phyloP scores from a whole-genome alignment of 2,888 invertebrate species.

The Drosophila nr. medialis region DNA sequence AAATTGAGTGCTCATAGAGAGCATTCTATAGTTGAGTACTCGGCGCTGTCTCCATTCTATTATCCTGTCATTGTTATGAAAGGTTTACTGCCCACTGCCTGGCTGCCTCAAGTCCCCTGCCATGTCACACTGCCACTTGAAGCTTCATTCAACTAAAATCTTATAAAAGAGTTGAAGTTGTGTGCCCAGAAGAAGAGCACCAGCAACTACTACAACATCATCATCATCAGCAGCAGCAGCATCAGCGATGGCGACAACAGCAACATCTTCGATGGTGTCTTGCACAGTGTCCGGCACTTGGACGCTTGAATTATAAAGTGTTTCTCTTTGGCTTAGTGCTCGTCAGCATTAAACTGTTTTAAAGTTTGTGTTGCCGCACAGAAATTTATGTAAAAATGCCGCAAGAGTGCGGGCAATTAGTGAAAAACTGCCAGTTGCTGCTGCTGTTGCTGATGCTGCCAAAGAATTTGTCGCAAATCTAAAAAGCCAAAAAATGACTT shows the following conservation, averaged over 20 bases:
- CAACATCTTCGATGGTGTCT: slow-evolving; percentile 70
- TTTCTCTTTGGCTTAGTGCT: slow-evolving; percentile 41
- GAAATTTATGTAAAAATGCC: slow-evolving; percentile 63
- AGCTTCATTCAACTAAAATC: slow-evolving; percentile 77
- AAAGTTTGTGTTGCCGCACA: slow-evolving; percentile 34
- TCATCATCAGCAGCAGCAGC: slow-evolving; percentile 14
- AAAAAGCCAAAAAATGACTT: slow-evolving; percentile 82
- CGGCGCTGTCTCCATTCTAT: slow-evolving; percentile 49
- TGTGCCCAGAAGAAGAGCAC: slow-evolving; percentile 52
- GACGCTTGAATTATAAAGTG: slow-evolving; percentile 71
- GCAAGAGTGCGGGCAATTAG: slow-evolving; percentile 74
- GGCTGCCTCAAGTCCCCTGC: slow-evolving; percentile 2
- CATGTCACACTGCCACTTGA: slow-evolving; percentile 58
- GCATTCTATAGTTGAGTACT: slow-evolving; percentile 44
- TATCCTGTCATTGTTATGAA: slow-evolving; percentile 74
- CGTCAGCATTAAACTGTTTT: slow-evolving; percentile 64
- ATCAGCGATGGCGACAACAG: slow-evolving; percentile 25
- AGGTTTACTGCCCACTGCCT: slow-evolving; percentile 25
- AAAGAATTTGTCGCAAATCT: slow-evolving; percentile 78
- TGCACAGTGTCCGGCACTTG: slow-evolving; percentile 66
- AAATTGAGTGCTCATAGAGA: slow-evolving; percentile 45
- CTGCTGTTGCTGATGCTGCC: slow-evolving; percentile 30
- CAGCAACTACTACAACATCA: slow-evolving; percentile 5
- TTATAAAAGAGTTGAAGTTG: slow-evolving; percentile 75
- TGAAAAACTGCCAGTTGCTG: slow-evolving; percentile 39